Evolutionary conservation across 2,113 vertebrate genomes (phyloP).

Genomic region (Ailuropoda melanoleuca): DNA sequence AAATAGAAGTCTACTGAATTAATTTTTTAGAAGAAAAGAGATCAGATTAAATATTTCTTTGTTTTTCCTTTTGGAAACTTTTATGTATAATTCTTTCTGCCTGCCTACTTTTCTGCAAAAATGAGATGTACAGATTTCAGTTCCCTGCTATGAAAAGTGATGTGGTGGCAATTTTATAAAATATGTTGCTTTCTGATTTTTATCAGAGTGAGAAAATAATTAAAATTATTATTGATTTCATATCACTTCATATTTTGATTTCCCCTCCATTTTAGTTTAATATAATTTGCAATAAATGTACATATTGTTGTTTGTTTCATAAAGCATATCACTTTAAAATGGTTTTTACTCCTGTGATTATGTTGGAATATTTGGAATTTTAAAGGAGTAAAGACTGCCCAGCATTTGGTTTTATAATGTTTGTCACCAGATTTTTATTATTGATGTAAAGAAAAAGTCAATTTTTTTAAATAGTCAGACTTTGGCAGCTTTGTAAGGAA

Average conservation of each 20-base stretch:
- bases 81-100: slow-evolving; percentile 90
- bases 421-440: slow-evolving; percentile 91
- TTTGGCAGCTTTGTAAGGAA: slow-evolving; percentile 89
- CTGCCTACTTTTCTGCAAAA: slow-evolving; percentile 90
- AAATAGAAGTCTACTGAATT: slow-evolving; percentile 84
- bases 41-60: slow-evolving; percentile 77
- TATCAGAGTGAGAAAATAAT: slow-evolving; percentile 89
- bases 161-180: slow-evolving; percentile 89
- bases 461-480: slow-evolving; percentile 86
- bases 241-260: slow-evolving; percentile 87
- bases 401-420: slow-evolving; percentile 89
- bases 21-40: slow-evolving; percentile 80
- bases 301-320: slow-evolving; percentile 90
- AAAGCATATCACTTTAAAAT: slow-evolving; percentile 87
- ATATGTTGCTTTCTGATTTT: slow-evolving; percentile 90
- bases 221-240: slow-evolving; percentile 85
- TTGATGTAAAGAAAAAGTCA: slow-evolving; percentile 85
- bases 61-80: slow-evolving; percentile 88
- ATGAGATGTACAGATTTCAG: slow-evolving; percentile 90
- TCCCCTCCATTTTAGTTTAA: slow-evolving; percentile 87
- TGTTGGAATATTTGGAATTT: slow-evolving; percentile 88
- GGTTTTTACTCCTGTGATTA: slow-evolving; percentile 85
- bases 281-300: slow-evolving; percentile 92
- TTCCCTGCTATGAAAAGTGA: slow-evolving; percentile 90
- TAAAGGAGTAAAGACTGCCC: slow-evolving; percentile 87